Conservation (phyloP, 2,113 vertebrate genomes). For the Embiotoca jacksoni region DNA sequence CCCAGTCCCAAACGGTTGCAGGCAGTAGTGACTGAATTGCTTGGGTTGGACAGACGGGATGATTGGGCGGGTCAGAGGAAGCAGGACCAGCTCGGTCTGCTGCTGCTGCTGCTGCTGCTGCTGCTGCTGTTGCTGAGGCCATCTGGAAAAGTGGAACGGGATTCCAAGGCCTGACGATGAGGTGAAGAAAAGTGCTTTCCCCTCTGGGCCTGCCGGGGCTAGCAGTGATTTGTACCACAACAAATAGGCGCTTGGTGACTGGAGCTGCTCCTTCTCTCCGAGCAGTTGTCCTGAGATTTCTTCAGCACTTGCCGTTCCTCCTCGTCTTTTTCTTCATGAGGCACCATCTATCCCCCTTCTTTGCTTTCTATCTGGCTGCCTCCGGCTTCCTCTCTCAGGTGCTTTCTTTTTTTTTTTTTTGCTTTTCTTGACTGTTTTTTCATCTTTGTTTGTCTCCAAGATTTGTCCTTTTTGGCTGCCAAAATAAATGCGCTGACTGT, state of each 20-base stretch:
- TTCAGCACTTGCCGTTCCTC: slow-evolving; percentile 55
- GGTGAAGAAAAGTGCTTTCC: slow-evolving; percentile 86
- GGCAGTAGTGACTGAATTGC: slow-evolving; percentile 59
- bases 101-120: slow-evolving; percentile 61
- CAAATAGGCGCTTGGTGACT: slow-evolving; percentile 58
- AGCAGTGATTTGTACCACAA: slow-evolving; percentile 80
- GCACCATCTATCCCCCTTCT: slow-evolving; percentile 25
- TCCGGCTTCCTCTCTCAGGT: slow-evolving; percentile 37
- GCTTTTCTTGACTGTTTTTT: slow-evolving; percentile 36
- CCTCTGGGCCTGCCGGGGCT: slow-evolving; percentile 69
- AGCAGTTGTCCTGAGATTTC: slow-evolving; percentile 66
- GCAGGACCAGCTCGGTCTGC: slow-evolving; percentile 71
- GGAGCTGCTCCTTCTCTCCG: slow-evolving; percentile 57
- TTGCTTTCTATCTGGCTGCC: slow-evolving; percentile 16
- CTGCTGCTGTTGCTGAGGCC: slow-evolving; percentile 69
- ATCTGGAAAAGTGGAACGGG: slow-evolving; percentile 84
- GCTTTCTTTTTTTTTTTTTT: slow-evolving; percentile 30
- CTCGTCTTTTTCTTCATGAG: slow-evolving; percentile 36
- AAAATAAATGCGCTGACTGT: slow-evolving; percentile 38
- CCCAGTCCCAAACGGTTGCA: slow-evolving; percentile 67
- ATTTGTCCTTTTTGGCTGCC: slow-evolving; percentile 24
- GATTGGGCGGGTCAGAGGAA: slow-evolving; percentile 67
- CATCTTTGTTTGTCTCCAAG: slow-evolving; percentile 43
- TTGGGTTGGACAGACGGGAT: slow-evolving; percentile 76
- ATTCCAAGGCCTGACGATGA: slow-evolving; percentile 79